phyloP scores from a whole-genome alignment of 1,140 invertebrate species.

The Drosophila baimaii region DNA sequence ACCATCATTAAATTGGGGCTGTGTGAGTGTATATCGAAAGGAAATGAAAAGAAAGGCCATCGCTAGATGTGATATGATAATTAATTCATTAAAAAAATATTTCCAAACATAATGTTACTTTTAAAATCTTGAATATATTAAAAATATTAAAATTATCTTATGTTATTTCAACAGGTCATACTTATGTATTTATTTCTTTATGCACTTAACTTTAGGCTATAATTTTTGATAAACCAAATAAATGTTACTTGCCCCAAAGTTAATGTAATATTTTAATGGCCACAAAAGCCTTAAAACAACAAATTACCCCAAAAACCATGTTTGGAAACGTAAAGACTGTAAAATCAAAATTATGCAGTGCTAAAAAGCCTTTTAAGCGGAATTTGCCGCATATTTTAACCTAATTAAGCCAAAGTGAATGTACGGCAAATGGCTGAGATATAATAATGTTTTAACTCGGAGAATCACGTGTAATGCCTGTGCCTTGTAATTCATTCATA shows the following conservation, averaged over 20 bases:
- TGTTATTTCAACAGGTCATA: too few relatives aligned
- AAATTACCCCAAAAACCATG: neutral
- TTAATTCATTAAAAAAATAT: neutral
- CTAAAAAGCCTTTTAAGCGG: conserved; percentile 41
- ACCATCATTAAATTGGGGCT: too few relatives aligned
- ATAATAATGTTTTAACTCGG: conserved; percentile 1
- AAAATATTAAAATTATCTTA: neutral
- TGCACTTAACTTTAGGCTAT: neutral
- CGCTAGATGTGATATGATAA: too few relatives aligned
- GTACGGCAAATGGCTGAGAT: conserved; percentile 32
- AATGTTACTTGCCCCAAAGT: neutral
- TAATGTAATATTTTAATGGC: neutral
- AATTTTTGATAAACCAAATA: neutral
- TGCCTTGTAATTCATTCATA: conserved; percentile 72
- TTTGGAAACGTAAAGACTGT: neutral
- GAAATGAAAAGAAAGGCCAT: too few relatives aligned
- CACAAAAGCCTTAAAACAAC: neutral
- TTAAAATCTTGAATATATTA: neutral
- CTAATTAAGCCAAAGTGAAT: conserved; percentile 61
- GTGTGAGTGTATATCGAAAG: too few relatives aligned
- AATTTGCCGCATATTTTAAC: conserved; percentile 23
- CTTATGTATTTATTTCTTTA: neutral
- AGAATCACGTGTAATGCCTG: conserved; percentile 42
- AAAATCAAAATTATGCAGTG: conserved; percentile 43
- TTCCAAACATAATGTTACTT: neutral